Base-by-base conservation (phyloP, 2,113 vertebrate genomes). In the Alosa alosa region DNA sequence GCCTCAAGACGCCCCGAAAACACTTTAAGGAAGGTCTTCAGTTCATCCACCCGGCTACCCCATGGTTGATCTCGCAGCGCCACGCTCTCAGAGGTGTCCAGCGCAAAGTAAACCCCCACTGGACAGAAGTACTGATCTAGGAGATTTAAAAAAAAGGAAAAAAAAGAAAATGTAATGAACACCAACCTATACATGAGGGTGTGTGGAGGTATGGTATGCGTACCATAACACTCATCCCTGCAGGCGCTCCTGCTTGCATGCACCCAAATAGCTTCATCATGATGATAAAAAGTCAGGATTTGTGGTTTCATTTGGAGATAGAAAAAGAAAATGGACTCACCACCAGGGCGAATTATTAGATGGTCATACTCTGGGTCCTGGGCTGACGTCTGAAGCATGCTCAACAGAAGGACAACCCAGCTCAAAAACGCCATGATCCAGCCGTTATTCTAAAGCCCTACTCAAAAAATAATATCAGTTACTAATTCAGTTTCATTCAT, bases 41-140 rank as follows among this genome's bases (percentile, higher is more conserved):
- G 84, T 81, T 90, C 83, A 46, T 89, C 50, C 55, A 89, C 82
- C 57, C 68, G n/a, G 50, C 55, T 86, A 22, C 89, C 86, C 81
- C 60, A 84, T n/a, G 86, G 82, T n/a, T 49, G 82, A 41, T 89
- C 86, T 18, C 55, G 57, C 82, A 89, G 81, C 3, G 86, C 89
- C 36, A 88, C 88, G 47, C 84, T 88, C 72, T 89, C 87, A 25
- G 88, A 89, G 39, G 89, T 88, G 75, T 90, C 88, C 15, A 90
- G 49, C 13, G 81, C 47, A 81, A 90, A 90, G 87, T 90, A 89
- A 18, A 90, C 85, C 41, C 85, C 89, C 60, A 90, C 75, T 3
- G 64, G 52, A 85, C 89, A 90, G 10, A 83, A 81, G 7, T 25
- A 31, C 3, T 84, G 85, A 20, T 82, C 64, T 72, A 13, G 60